Base-by-base conservation (phyloP, 2,888 invertebrate genomes). In the Drosophila macrothrix region DNA sequence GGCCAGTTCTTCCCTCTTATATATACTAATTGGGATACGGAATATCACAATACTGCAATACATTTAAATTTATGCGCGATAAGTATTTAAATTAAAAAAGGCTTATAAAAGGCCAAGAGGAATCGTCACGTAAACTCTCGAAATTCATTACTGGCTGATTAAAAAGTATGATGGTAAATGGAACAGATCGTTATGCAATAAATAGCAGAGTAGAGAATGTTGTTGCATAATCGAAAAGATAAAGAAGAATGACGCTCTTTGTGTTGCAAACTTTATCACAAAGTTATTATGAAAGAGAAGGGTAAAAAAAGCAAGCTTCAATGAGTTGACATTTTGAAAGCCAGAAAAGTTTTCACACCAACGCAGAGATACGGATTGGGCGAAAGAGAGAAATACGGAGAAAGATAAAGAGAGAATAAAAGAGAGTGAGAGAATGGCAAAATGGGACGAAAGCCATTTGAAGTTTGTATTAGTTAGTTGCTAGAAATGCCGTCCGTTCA, bases 271-370 rank as follows among this genome's bases (percentile, higher is more conserved):
- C 65, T 71, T 74, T 84, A 67, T 76, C 75, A 65, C 73, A 70
- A 79, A 79, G 84, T 82, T 84, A 84, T 83, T 84, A 80, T 71
- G 64, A 58, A 65, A 65, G 63, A 65, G 64, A 66, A 59, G 59
- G 73, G 62, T 53, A 77, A 61, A 72, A 72, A 73, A 68, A 59
- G 65, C 52, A 19, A 53, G 67, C 69, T 70, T 68, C 72, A 78
- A 84, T 80, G 76, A 88, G 82, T 86, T 88, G 88, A 82, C 88
- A 86, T 76, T 84, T 76, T 74, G 73, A 75, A 79, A 88, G 86
- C 78, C 84, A 84, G 35, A 82, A 86, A 79, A 84, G 76, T 81
- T 84, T 62, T 61, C 37, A 61, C 78, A 68, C 72, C 80, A 77
- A 68, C 74, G 64, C 66, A 61, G 60, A 56, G 61, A 74, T 54